Base-by-base conservation (phyloP, 2,113 vertebrate species). In the Dinomys branickii region DNA sequence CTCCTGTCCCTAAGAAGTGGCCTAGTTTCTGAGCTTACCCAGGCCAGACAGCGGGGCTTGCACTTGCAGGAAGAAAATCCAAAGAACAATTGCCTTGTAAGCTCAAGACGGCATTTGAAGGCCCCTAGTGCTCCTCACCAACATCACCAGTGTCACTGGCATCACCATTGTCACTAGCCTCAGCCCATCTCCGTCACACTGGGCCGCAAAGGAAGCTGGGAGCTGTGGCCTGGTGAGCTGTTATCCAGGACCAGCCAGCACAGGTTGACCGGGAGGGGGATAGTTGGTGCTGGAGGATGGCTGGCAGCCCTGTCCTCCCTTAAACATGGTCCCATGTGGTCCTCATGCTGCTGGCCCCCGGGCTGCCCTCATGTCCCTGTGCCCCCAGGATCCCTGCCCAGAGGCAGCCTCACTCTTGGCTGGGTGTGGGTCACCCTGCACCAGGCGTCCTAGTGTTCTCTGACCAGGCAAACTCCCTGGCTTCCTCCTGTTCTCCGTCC, bases 301-400 rank as follows among this genome's bases (percentile, higher is more conserved):
- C 17, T 1, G 44, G 47, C 58, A 38, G 65, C 11, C 50, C n/a
- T 11, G 2, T n/a, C 5, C 28, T 4, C 22, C 22, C 38, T 41
- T 4, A n/a, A n/a, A 19, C 10, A 14, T 2, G 5, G 35, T 77
- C n/a, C 50, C 50, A 33, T 22, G 0, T 0, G 5, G 35, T 14
- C 63, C 50, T 38, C 5, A 0, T 0, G 20, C 52, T 56, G 65
- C 47, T 19, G 19, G 7, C n/a, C n/a, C n/a, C n/a, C n/a, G n/a
- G n/a, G n/a, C n/a, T n/a, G 17, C 58, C 9, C 14, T 44, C 59
- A 0, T 10, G 1, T 30, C 56, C 28, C 59, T 2, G 2, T 0
- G 20, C 16, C n/a, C 47, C 19, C 13, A 19, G 41, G 3, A 13
- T 4, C 44, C 12, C 26, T 11, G 26, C 5, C 6, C 26, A 17